Evolutionary conservation across 2,888 invertebrate species (phyloP), one percentile per base, ranked within the genome.

Genomic region (Lasius fuliginosus): DNA sequence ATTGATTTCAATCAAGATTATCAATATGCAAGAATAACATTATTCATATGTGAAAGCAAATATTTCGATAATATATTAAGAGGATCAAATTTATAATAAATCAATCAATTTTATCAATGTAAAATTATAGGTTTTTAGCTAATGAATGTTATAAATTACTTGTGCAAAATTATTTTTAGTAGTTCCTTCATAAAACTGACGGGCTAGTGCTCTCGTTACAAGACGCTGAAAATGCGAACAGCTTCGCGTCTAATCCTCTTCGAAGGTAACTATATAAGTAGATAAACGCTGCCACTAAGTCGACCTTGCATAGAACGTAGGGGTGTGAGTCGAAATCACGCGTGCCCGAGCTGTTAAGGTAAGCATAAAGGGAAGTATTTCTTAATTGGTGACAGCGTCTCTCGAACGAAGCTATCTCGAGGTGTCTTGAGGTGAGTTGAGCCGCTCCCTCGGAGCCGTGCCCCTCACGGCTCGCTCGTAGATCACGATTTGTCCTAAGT

Each of bases 401-500:
- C 83, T 87, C 83, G 85, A 88, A 86, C 84, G 42, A 42, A 46
- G 42, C 75, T 81, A 30, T 58, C 65, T 42, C 65, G 85, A 68
- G 82, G 71, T 82, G 83, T 87, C 87, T 85, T 76, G 85, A 83
- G 84, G 73, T 82, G 68, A 85, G 85, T 82, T 69, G 77, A 77
- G 88, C 88, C 87, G 90, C 88, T 83, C 88, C 88, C 88, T 86
- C 77, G 83, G 81, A 81, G 86, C 86, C 88, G 86, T 87, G 89
- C 88, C 87, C 84, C 82, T 90, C 68, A 53, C 53, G 58, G 64
- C 62, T 69, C 65, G 67, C 90, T 90, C 90, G 85, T 90, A 90
- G 85, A 90, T 90, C 90, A 90, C 85, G 85, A 90, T 90, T 90
- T 86, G 82, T 77, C 79, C 81, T 85, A 89, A 90, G 90, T 87